A percentile compares a stretch with the other conserved stretches of the same genome.
Conservation (phyloP, 2,888 invertebrate genomes). For the Endomychus coccineus region DNA sequence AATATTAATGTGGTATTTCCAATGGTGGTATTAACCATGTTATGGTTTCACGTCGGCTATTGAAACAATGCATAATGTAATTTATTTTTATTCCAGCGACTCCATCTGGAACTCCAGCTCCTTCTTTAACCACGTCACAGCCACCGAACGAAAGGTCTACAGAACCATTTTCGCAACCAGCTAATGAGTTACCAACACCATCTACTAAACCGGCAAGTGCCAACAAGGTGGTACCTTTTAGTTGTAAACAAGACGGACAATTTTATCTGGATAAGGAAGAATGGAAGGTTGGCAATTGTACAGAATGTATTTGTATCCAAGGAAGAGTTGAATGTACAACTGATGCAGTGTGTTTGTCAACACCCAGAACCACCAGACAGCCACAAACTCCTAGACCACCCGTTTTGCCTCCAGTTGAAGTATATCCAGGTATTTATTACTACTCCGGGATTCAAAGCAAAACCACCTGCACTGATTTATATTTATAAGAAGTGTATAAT, state of each 20-base stretch:
- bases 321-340: constrained; percentile 54
- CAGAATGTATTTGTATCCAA: constrained; percentile 61
- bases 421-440: not conserved
- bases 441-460: not conserved
- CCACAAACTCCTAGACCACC: constrained; percentile 13
- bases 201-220: constrained; percentile 30
- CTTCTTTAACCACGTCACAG: constrained; percentile 8
- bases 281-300: constrained; percentile 64
- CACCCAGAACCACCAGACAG: constrained; percentile 26
- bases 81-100: constrained; percentile 4
- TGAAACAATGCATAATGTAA: constrained; percentile 1
- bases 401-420: not conserved
- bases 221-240: constrained; percentile 27
- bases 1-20: too few species aligned
- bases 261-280: constrained; percentile 53
- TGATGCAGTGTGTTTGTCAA: constrained; percentile 45
- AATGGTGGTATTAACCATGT: too few species aligned
- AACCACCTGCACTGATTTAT: not conserved
- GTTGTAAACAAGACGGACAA: constrained; percentile 40
- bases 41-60: too few species aligned
- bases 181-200: constrained; percentile 36
- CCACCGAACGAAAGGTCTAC: constrained; percentile 16
- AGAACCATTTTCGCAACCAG: constrained; percentile 36
- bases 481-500: not conserved
- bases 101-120: constrained; percentile 2